Base-by-base conservation (phyloP, 2,113 vertebrate genomes). In the Oceanites oceanicus region DNA sequence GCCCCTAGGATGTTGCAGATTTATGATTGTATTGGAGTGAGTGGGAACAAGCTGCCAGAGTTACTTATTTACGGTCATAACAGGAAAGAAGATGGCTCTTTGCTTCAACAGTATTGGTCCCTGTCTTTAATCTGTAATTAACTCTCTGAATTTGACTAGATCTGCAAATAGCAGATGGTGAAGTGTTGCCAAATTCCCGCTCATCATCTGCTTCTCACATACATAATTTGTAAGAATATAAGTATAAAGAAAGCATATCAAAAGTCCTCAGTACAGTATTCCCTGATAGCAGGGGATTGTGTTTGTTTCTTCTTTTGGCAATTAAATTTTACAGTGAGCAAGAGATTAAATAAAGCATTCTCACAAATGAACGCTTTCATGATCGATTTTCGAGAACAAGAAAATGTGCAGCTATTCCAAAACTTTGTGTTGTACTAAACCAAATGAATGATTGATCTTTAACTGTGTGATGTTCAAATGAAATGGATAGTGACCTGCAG, bases 101-200 rank as follows among this genome's bases (percentile, higher is more conserved):
- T 76, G 72, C 80, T 96, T 91, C 75, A 86, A 16, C 82, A 88
- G 16, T 89, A 66, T 90, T 0, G 4, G 83, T 93, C 83, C 40
- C 58, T 94, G 77, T 77, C 71, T 96, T 95, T 92, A 95, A 74
- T 97, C 95, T 96, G 96, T 94, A 96, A 94, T 95, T 95, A 96
- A 97, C 56, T 55, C 55, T 67, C 79, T 92, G 95, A 92, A 89
- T 94, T 96, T 96, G 72, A 96, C 92, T 80, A 74, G 86, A 86
- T 94, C 56, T 95, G 86, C 95, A 91, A 96, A 95, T 94, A 97
- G 59, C 95, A 97, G 94, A 96, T 96, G 95, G 94, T 93, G 80
- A 94, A 95, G 77, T 74, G 86, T 70, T 96, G 79, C 90, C 92
- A 97, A 96, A 92, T 86, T 95, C 87, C 86, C 13, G 49, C 66